These are phyloP conservation scores for Hoplodrina ambigua DNA, from an alignment of 2,888 invertebrate genomes.

Conservation along the genomic window DNA sequence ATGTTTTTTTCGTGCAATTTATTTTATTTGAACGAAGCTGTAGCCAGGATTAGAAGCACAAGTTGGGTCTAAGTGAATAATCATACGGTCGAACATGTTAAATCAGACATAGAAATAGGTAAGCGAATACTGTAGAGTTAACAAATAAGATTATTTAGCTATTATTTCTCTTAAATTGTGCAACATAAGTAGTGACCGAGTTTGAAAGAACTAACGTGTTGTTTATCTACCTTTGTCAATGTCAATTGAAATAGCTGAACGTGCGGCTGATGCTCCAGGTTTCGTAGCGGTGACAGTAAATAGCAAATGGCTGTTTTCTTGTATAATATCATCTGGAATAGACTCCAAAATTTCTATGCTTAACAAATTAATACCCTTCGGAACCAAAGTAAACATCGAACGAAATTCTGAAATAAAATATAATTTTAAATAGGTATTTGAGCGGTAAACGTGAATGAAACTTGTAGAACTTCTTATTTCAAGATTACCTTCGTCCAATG, in stretches of 20 bases:
- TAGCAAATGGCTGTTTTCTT: slow-evolving; percentile 65
- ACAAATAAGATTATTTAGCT: not conserved
- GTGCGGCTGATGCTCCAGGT: slow-evolving; percentile 52
- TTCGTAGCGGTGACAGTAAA: slow-evolving; percentile 68
- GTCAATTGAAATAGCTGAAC: slow-evolving; percentile 69
- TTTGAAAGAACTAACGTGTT: not conserved
- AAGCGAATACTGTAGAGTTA: not conserved
- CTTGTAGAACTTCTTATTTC: not conserved
- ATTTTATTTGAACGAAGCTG: too few relatives aligned
- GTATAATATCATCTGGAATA: slow-evolving; percentile 64
- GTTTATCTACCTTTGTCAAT: slow-evolving; percentile 68
- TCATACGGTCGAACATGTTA: not conserved
- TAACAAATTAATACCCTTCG: slow-evolving; percentile 40
- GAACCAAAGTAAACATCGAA: slow-evolving; percentile 57
- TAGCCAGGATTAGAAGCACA: too few relatives aligned
- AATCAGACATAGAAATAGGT: not conserved
- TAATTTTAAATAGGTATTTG: not conserved
- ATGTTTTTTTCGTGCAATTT: too few relatives aligned
- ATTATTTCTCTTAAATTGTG: not conserved
- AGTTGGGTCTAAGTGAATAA: slow-evolving; percentile 68
- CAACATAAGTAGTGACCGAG: not conserved
- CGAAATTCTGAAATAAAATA: slow-evolving; percentile 61
- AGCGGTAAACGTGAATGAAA: slow-evolving; percentile 1
- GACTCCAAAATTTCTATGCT: slow-evolving; percentile 41
- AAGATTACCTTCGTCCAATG: slow-evolving; percentile 71